A percentile compares a stretch with the other conserved stretches of the same genome.
Conservation (phyloP, 2,888 invertebrate species). For the Hypolimnas misippus region DNA sequence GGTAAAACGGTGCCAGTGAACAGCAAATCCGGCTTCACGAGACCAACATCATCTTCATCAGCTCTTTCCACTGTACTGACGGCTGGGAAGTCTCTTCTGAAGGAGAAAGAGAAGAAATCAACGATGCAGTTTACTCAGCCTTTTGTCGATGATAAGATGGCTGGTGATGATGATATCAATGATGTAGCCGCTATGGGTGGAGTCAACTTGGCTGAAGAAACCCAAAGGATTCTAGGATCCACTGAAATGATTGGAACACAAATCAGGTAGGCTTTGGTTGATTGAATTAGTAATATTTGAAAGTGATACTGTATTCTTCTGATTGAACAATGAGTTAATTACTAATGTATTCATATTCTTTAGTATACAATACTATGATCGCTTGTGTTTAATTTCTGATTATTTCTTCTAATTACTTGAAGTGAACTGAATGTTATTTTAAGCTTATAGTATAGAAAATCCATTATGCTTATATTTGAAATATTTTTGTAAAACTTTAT, state of each 20-base stretch:
- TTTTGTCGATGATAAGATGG: slow-evolving; percentile 81
- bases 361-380: too few species aligned
- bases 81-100: slow-evolving; percentile 85
- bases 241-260: slow-evolving; percentile 95
- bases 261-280: slow-evolving; percentile 87
- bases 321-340: too few species aligned
- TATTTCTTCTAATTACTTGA: too few species aligned
- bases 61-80: slow-evolving; percentile 69
- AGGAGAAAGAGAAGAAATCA: slow-evolving; percentile 91
- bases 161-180: slow-evolving; percentile 97
- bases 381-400: too few species aligned
- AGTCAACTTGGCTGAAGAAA: slow-evolving; percentile 98
- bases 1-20: slow-evolving; percentile 80
- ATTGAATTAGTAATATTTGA: neutral
- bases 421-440: too few species aligned
- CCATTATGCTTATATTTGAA: too few species aligned
- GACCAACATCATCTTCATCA: slow-evolving; percentile 57
- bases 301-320: too few species aligned
- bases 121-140: slow-evolving; percentile 61
- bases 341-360: too few species aligned
- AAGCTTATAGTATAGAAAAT: too few species aligned
- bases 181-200: slow-evolving; percentile 99
- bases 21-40: slow-evolving; percentile 63
- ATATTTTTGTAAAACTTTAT: too few species aligned
- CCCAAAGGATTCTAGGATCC: slow-evolving; percentile 95